phyloP scores from a whole-genome alignment of 2,888 invertebrate species.

The Proisotoma minuta region DNA sequence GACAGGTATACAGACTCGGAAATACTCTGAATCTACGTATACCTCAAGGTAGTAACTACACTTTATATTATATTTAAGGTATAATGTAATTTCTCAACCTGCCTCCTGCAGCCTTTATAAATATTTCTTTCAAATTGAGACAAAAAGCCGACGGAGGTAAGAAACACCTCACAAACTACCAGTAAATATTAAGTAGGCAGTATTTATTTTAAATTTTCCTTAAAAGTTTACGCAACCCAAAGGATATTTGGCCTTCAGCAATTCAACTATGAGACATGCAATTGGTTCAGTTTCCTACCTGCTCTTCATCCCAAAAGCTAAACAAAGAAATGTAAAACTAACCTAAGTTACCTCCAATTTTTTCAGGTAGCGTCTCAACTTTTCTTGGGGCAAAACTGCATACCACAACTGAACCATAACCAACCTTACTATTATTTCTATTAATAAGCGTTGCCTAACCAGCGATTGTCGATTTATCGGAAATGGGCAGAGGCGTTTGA shows the following conservation, averaged over 20 bases:
- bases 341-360: not conserved
- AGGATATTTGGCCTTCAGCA: constrained; percentile 9
- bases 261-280: too few species aligned
- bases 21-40: too few species aligned
- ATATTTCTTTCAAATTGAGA: constrained; percentile 16
- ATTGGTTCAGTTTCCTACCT: not conserved
- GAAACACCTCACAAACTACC: constrained; percentile 7
- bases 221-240: constrained; percentile 16
- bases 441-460: constrained; percentile 1
- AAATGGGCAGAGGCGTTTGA: not conserved
- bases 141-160: constrained; percentile 12
- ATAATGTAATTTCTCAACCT: not conserved
- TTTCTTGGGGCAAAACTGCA: constrained; percentile 1
- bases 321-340: not conserved
- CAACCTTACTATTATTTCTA: not conserved
- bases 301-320: not conserved
- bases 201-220: constrained; percentile 16
- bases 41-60: too few species aligned
- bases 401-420: constrained; percentile 4
- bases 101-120: not conserved
- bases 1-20: too few species aligned
- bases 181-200: constrained; percentile 8
- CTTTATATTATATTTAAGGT: too few species aligned
- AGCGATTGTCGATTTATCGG: not conserved
- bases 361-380: not conserved